Evolutionary conservation across 2,888 invertebrate genomes (phyloP), one percentile per base, ranked within the genome.

Genomic region (Acholoe squamosa): DNA sequence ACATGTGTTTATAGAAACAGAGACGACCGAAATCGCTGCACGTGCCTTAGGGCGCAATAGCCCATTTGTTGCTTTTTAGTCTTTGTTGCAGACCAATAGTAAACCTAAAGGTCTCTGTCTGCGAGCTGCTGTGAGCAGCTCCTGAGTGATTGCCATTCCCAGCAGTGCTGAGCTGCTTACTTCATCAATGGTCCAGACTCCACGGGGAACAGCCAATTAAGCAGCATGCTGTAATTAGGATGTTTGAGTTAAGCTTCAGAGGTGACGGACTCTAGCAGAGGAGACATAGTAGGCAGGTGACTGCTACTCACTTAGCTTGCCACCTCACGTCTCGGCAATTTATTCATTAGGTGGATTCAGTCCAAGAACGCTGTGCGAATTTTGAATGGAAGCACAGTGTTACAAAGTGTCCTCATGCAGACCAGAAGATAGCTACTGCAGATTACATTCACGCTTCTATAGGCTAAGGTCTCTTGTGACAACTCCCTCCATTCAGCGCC

Each of bases 201-300:
- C 86, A 25, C 54, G 52, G 86, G 86, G 86, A 86, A 25, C 52
- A 86, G 86, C 54, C 86, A 86, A 86, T 86, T 86, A 86, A 54
- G 28, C 86, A 25, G 52, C 86, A 86, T 86, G 86, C 54, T 52
- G 86, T 86, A 86, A 86, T 86, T 86, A 86, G 86, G 86, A 52
- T 86, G 86, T 86, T 86, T 86, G 86, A 86, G 86, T 86, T 86
- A 86, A 86, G 86, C 86, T 56, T 86, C 86, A 86, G 86, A 86
- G 86, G 86, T 86, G 86, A 31, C 31, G 52, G 86, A 54, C 52
- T 86, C 86, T 52, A 52, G 54, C 54, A 31, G 86, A 12, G 31
- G 19, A 84, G 43, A 84, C 43, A 84, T 34, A 28, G 52, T 3
- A 54, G 52, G 52, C 52, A 31, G 28, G 28, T 12, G 86, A 86